phyloP scores from a whole-genome alignment of 2,113 vertebrate species.

The Engystomops pustulosus region DNA sequence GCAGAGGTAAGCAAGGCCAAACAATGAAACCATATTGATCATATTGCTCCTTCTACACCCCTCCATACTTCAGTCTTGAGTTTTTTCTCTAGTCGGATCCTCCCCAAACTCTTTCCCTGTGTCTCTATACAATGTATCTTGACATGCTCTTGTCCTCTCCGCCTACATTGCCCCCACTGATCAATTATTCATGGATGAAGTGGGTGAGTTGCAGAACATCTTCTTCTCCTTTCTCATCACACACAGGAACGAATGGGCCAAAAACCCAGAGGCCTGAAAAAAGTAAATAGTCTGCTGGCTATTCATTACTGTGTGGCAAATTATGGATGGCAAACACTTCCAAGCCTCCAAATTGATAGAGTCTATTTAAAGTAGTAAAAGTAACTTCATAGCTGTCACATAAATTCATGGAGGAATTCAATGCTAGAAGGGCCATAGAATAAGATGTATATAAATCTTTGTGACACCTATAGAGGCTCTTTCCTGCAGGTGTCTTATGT shows the following conservation, averaged over 20 bases:
- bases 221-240: slow-evolving; percentile 28
- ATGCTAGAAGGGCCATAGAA: slow-evolving; percentile 65
- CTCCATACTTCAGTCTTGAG: slow-evolving; percentile 65
- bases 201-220: slow-evolving; percentile 27
- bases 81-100: slow-evolving; percentile 62
- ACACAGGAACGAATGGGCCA: not conserved
- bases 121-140: slow-evolving; percentile 53
- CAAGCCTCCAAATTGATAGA: slow-evolving; percentile 63
- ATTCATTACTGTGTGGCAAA: slow-evolving; percentile 70
- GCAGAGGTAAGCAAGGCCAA: slow-evolving; percentile 87
- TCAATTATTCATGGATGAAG: slow-evolving; percentile 49
- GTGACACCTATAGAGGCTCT: slow-evolving; percentile 65
- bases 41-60: slow-evolving; percentile 76
- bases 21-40: slow-evolving; percentile 93
- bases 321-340: slow-evolving; percentile 61
- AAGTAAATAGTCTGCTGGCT: slow-evolving; percentile 57
- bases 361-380: slow-evolving; percentile 77
- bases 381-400: slow-evolving; percentile 84
- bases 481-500: slow-evolving; percentile 76
- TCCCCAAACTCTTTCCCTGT: slow-evolving; percentile 58
- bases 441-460: slow-evolving; percentile 65
- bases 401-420: slow-evolving; percentile 73
- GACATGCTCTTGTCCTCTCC: not conserved
- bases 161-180: slow-evolving; percentile 35
- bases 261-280: slow-evolving; percentile 22